Percentiles rank a stretch among this genome's conserved stretches.
Evolutionary conservation across 1,140 invertebrate genomes (phyloP).

Genomic region (Ostrea edulis): DNA sequence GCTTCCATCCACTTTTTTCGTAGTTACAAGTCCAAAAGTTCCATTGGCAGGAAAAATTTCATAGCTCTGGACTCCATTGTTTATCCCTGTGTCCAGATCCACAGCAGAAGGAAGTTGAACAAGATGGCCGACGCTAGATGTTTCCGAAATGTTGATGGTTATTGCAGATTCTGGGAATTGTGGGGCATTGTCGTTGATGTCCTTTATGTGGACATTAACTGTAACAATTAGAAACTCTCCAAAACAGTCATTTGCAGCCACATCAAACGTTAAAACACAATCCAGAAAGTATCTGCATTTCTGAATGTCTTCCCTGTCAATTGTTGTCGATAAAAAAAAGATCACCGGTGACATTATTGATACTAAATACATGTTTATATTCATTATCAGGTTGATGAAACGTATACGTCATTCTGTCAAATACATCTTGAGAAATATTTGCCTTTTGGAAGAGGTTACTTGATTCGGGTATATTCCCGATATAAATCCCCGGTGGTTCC

Average conservation of each 20-base stretch:
- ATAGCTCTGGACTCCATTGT: conserved; percentile 57
- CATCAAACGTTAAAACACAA: conserved; percentile 61
- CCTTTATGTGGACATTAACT: conserved; percentile 88
- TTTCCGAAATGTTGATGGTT: conserved; percentile 76
- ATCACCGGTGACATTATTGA: conserved; percentile 60
- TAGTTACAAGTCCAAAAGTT: conserved; percentile 84
- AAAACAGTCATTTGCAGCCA: conserved; percentile 44
- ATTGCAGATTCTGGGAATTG: conserved; percentile 53
- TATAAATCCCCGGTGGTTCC: neutral
- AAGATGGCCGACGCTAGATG: conserved; percentile 44
- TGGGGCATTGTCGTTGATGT: conserved; percentile 71
- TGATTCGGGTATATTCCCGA: neutral
- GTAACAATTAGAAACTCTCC: conserved; percentile 82
- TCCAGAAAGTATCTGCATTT: neutral
- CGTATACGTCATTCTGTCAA: conserved; percentile 56
- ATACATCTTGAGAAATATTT: neutral
- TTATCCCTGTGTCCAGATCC: conserved; percentile 76
- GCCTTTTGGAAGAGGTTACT: conserved; percentile 11
- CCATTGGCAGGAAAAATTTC: conserved; percentile 66
- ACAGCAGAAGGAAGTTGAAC: conserved; percentile 52
- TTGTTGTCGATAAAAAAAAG: conserved; percentile 54
- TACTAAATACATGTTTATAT: conserved; percentile 53
- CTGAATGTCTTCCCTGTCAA: conserved; percentile 64
- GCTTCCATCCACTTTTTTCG: conserved; percentile 78
- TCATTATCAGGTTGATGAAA: conserved; percentile 57